Evolutionary conservation across 1,140 invertebrate genomes (phyloP).

Genomic region (Solenopsis fugax): DNA sequence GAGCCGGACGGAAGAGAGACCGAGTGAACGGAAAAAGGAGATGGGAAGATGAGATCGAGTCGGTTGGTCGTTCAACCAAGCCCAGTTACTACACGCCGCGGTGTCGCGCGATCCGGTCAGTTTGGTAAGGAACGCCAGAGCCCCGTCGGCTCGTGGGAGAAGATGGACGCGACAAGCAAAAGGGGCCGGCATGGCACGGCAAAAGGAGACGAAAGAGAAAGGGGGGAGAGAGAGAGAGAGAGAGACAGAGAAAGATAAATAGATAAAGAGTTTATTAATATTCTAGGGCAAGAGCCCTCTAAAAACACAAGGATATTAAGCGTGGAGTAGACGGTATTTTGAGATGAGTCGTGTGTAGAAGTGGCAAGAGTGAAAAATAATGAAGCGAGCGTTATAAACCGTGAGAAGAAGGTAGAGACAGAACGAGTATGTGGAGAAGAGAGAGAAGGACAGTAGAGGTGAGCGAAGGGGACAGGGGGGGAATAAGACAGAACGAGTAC

Average conservation of each 20-base stretch:
- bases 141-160: conserved; percentile 23
- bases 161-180: not conserved
- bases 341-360: not conserved
- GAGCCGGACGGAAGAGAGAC: conserved; percentile 8
- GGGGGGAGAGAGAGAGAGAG: not conserved
- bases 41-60: conserved; percentile 68
- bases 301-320: not conserved
- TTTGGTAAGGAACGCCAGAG: conserved; percentile 54
- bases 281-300: not conserved
- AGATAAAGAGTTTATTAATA: not conserved
- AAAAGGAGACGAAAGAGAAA: not conserved
- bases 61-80: conserved; percentile 68
- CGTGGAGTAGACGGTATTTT: not conserved
- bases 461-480: conserved; percentile 13
- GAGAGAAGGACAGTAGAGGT: not conserved
- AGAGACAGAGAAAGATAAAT: not conserved
- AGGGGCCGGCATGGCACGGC: not conserved
- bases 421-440: no score
- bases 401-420: not conserved
- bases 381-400: not conserved
- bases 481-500: conserved; percentile 13
- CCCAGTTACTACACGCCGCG: conserved; percentile 39
- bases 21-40: conserved; percentile 46
- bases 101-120: conserved; percentile 64
- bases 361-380: not conserved